Base-by-base conservation (phyloP, 1,140 invertebrate species). In the Sitobion miscanthi region DNA sequence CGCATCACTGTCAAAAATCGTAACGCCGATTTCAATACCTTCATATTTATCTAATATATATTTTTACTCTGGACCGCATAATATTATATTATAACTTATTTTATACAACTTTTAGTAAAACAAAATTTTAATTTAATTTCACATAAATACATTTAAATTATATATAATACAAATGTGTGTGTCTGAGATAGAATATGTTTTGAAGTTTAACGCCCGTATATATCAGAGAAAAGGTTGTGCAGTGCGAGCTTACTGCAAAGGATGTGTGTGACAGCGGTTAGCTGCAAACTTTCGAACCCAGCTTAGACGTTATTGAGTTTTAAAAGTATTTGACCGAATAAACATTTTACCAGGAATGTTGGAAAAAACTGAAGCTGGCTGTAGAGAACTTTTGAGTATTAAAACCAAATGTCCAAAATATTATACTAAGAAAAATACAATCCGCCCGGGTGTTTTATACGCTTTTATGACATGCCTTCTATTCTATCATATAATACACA, bases 221-320 rank as follows among this genome's bases (percentile, higher is more conserved):
- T 89, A 52, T 23, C 49, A 35, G 30, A 57, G 89, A 90, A 69
- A 90, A 69, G 54, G 89, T 57, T 57, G 49, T 54, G 21, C 17
- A 49, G 47, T 7, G 30, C 47, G 14, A 35, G 86, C 49, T 89
- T 89, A 57, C n/a, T 89, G 87, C 87, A 57, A 62, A 62, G 88
- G 88, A 69, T 90, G 89, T 69, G 57, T 45, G 89, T 90, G 89
- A 90, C 89, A 90, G 89, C 89, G 89, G 89, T 90, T 90, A 69
- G 54, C 42, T 90, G 5, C 25, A 69, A 90, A 90, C 89, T 90
- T 90, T 90, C 57, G 35, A n/a, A 69, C 89, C 89, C 89, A 30
- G 54, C 57, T 90, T 69, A 90, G 54, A 45, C 54, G 38, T 45
- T 90, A 90, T 90, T 45, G 89, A 90, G 89, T 90, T 90, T 90